A percentile compares a stretch with the other conserved stretches of the same genome.
Conservation (phyloP, 2,888 invertebrate genomes). For the Villa cingulata region DNA sequence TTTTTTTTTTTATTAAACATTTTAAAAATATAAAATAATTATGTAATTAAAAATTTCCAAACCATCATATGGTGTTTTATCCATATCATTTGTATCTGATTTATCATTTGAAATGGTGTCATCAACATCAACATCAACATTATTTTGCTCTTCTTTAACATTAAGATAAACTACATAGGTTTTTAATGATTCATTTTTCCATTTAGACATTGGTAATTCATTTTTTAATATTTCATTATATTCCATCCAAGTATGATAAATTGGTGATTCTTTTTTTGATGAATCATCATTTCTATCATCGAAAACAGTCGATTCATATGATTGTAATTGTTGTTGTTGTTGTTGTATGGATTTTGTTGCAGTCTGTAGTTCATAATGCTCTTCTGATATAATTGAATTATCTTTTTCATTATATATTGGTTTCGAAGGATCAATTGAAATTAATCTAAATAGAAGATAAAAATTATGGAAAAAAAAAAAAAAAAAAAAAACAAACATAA, state of each 20-base stretch:
- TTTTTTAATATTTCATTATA: no score
- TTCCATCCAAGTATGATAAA: no score
- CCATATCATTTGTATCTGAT: constrained; percentile 1
- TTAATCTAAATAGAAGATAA: no score
- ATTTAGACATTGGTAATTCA: no score
- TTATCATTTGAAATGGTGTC: not conserved
- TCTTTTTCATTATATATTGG: not conserved
- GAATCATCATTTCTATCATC: not conserved
- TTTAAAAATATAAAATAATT: constrained; percentile 4
- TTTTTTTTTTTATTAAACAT: constrained; percentile 2
- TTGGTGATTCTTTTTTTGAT: no score
- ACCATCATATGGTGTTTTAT: constrained; percentile 8
- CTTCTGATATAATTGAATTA: not conserved
- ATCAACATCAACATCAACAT: no score
- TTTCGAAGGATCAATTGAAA: not conserved
- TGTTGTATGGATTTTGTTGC: not conserved
- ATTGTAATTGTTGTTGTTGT: no score
- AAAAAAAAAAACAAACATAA: no score
- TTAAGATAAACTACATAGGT: no score
- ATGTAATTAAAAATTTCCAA: constrained; percentile 9
- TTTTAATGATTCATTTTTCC: no score
- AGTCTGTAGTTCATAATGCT: not conserved
- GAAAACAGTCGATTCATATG: not conserved
- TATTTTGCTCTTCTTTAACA: no score
- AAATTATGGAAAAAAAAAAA: no score